Evolutionary conservation across 2,888 invertebrate species (phyloP), one percentile per base, ranked within the genome.

Genomic region (Ethmia dodecea): DNA sequence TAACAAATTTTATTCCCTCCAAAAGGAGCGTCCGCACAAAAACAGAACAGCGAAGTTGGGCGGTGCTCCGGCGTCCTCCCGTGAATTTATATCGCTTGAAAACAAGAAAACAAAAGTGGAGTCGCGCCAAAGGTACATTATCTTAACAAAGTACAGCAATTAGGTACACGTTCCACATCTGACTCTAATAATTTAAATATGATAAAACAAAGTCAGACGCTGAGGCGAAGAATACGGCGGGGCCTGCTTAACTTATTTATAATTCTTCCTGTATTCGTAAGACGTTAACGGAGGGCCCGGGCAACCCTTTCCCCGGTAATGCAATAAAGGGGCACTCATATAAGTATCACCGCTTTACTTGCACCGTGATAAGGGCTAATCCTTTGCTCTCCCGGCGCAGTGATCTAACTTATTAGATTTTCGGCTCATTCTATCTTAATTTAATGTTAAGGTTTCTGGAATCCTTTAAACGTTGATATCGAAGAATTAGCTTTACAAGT

Each of bases 151-250:
- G 86, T 84, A 84, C 78, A 72, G 84, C 86, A 86, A 84, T 86
- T 86, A 84, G 76, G 83, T 84, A 84, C 86, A 86, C 84, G 84
- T 86, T 86, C 83, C 78, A 84, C 84, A 84, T 84, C 83, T 84
- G 78, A 84, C 84, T 86, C 74, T 78, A 81, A 84, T 84, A 84
- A 84, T 84, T 86, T 86, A 84, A 86, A 86, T 86, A 84, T 86
- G 84, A 86, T 86, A 86, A 83, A 86, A 86, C 84, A 83, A 80
- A 80, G 78, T 77, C 65, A 72, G 75, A 74, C 65, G 74, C 59
- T 42, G 66, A 71, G 65, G 62, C 70, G 72, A 74, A 76, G 79
- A 81, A 80, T 76, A 70, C 74, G 79, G 80, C 74, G 69, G 70
- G 69, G 59, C 61, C 60, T 52, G 55, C 68, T 71, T 84, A 83